These are phyloP conservation scores for Coleophora deauratella DNA, from an alignment of 2,888 invertebrate species.

Conservation along the genomic window DNA sequence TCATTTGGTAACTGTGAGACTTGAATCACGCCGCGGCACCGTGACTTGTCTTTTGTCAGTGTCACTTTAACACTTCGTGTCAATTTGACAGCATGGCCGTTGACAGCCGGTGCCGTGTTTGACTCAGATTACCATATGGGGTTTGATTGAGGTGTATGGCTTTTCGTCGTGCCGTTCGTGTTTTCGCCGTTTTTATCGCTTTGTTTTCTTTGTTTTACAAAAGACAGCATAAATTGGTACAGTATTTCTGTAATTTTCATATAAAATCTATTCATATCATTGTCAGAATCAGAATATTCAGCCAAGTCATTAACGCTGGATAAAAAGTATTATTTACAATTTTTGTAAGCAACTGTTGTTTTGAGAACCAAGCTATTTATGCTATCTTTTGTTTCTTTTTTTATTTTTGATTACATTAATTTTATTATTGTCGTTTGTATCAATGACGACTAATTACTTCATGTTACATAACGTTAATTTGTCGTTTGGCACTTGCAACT, in stretches of 20 bases:
- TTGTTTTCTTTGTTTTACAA: conserved; percentile 19
- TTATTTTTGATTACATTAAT: no score
- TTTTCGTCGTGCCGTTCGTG: conserved; percentile 69
- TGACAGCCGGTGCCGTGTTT: conserved; percentile 33
- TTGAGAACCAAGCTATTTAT: no score
- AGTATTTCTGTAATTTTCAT: background rate
- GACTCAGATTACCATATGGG: conserved; percentile 91
- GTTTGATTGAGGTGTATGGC: conserved; percentile 77
- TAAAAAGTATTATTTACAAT: no score
- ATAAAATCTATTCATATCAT: no score
- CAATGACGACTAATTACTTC: no score
- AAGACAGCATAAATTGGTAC: no score
- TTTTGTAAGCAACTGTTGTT: no score
- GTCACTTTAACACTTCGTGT: conserved; percentile 18
- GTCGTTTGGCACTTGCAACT: conserved; percentile 37
- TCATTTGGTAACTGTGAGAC: conserved; percentile 99
- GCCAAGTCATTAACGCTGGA: no score
- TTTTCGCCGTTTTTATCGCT: conserved; percentile 42
- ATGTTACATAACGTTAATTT: conserved; percentile 8
- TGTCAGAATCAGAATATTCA: no score
- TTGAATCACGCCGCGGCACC: conserved; percentile 42
- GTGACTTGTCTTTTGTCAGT: conserved; percentile 25
- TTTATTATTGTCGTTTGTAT: no score
- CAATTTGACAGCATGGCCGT: conserved; percentile 24
- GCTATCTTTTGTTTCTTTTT: no score